Percentiles rank a stretch among this genome's conserved stretches.
phyloP scores from a whole-genome alignment of 2,797 vertebrate species.

The Clarias pachynema region DNA sequence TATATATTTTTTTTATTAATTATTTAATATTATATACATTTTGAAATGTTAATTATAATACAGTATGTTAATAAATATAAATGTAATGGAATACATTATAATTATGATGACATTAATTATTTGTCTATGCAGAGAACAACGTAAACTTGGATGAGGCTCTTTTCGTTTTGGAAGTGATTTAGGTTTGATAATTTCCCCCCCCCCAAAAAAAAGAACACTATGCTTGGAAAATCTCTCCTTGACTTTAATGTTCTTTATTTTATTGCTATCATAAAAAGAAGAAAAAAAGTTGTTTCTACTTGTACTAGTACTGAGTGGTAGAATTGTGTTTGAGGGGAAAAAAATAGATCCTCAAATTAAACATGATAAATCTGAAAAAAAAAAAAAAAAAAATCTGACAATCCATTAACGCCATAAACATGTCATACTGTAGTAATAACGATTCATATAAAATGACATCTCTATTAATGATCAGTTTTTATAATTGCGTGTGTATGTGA shows the following conservation, averaged over 20 bases:
- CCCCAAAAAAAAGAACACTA: neutral
- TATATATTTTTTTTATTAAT: too few relatives aligned
- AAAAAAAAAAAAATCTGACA: too few relatives aligned
- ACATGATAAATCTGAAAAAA: neutral
- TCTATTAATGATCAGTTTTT: neutral
- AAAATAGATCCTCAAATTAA: neutral
- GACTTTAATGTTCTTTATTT: too few relatives aligned
- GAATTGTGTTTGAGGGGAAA: neutral
- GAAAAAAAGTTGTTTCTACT: too few relatives aligned
- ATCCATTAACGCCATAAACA: neutral
- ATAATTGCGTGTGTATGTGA: neutral
- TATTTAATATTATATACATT: too few relatives aligned
- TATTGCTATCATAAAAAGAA: too few relatives aligned
- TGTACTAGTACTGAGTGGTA: neutral
- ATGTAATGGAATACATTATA: too few relatives aligned
- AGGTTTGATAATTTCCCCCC: neutral
- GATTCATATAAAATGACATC: neutral
- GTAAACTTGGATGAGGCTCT: too few relatives aligned
- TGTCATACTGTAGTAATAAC: neutral
- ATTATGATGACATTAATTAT: too few relatives aligned
- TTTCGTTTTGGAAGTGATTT: neutral
- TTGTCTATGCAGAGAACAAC: too few relatives aligned
- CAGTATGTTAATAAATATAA: too few relatives aligned
- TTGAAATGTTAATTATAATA: too few relatives aligned
- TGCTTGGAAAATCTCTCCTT: neutral